Conservation (phyloP, 1,140 invertebrate species). For the Drosophila ironensis region DNA sequence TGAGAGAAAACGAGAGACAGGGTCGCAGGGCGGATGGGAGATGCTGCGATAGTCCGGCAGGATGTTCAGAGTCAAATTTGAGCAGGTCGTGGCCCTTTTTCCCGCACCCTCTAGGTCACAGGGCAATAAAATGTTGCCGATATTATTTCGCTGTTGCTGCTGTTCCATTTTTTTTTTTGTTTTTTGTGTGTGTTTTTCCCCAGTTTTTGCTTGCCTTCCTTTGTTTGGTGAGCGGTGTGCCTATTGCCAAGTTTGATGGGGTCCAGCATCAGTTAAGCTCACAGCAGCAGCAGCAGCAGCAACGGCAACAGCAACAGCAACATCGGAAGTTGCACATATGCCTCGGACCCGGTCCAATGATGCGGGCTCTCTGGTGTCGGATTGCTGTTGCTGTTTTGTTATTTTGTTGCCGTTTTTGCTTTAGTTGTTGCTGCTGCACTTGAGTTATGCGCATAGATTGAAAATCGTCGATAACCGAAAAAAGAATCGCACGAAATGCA, state of each 20-base stretch:
- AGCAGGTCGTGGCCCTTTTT: slow-evolving; percentile 46
- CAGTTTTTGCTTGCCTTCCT: slow-evolving; percentile 6
- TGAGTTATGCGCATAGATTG: slow-evolving; percentile 80
- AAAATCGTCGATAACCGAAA: slow-evolving; percentile 77
- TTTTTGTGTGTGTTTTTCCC: background rate
- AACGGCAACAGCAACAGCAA: too few species aligned
- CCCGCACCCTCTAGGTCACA: slow-evolving; percentile 56
- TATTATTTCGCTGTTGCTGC: slow-evolving; percentile 68
- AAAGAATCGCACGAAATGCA: slow-evolving; percentile 73
- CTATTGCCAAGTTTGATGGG: slow-evolving; percentile 76
- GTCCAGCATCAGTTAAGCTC: slow-evolving; percentile 71
- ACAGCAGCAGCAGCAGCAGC: slow-evolving; percentile 17
- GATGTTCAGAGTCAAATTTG: slow-evolving; percentile 67
- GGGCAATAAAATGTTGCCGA: slow-evolving; percentile 80
- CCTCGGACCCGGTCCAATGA: slow-evolving; percentile 50
- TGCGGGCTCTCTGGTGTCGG: slow-evolving; percentile 62
- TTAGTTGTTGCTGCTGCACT: slow-evolving; percentile 64
- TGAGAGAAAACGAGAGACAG: slow-evolving; percentile 5
- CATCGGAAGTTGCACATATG: slow-evolving; percentile 77
- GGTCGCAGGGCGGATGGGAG: slow-evolving; percentile 1
- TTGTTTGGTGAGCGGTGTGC: slow-evolving; percentile 36
- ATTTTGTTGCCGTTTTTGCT: background rate
- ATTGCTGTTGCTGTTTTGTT: slow-evolving; percentile 8
- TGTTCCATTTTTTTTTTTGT: slow-evolving; percentile 56
- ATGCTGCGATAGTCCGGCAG: slow-evolving; percentile 58